A percentile compares a stretch with the other conserved stretches of the same genome.
These are phyloP conservation scores for Motacilla tschutschensis DNA, from an alignment of 2,113 vertebrate species.

Conservation along the genomic window DNA sequence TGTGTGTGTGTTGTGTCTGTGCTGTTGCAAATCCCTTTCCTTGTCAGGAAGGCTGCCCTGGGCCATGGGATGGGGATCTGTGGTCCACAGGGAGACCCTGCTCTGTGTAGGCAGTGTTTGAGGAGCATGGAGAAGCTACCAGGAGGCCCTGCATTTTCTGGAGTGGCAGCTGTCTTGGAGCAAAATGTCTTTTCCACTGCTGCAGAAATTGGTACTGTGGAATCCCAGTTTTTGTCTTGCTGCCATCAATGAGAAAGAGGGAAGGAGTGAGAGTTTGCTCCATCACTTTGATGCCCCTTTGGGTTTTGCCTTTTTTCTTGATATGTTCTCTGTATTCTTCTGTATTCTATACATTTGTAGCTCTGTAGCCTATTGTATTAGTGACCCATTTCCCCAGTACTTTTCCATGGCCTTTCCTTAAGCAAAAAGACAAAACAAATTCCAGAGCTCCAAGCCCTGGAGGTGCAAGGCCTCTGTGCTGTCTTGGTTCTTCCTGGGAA, in stretches of 20 bases:
- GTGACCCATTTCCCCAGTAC: background rate
- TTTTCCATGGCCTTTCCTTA: background rate
- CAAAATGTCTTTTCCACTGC: background rate
- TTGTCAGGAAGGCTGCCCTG: background rate
- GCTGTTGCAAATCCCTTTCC: background rate
- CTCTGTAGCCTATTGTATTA: background rate
- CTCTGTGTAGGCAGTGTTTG: background rate
- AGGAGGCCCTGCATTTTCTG: background rate
- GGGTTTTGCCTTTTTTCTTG: background rate
- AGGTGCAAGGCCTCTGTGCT: background rate
- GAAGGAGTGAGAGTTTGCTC: background rate
- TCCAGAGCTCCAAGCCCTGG: background rate
- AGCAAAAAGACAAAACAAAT: background rate
- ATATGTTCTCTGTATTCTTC: background rate
- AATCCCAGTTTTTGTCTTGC: background rate
- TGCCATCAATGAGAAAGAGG: background rate
- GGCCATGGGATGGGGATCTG: fast-evolving
- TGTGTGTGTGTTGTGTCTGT: background rate
- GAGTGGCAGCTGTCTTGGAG: background rate
- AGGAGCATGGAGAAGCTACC: background rate
- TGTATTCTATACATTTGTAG: background rate
- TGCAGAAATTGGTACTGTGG: background rate
- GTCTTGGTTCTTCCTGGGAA: background rate
- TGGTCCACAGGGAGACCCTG: background rate
- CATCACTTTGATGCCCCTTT: fast-evolving